These are phyloP conservation scores for Drepana falcataria DNA, from an alignment of 2,888 invertebrate genomes.

Conservation along the genomic window DNA sequence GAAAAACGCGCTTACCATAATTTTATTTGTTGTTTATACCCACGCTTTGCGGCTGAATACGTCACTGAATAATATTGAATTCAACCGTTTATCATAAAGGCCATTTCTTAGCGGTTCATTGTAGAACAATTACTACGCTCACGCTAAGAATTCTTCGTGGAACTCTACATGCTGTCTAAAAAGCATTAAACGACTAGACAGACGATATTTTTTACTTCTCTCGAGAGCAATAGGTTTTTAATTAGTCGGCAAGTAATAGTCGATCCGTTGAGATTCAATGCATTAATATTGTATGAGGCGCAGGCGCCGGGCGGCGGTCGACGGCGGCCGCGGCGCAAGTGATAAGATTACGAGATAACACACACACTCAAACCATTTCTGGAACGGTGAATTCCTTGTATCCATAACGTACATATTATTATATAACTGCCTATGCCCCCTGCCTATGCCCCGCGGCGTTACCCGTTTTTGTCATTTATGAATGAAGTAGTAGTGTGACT, in stretches of 20 bases:
- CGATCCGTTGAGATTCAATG: slow-evolving; percentile 24
- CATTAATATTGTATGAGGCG: slow-evolving; percentile 67
- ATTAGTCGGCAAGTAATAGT: slow-evolving; percentile 44
- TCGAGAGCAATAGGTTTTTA: slow-evolving; percentile 39
- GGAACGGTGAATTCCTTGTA: slow-evolving; percentile 1
- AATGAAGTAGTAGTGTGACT: no score
- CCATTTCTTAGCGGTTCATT: not conserved
- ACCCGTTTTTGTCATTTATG: no score
- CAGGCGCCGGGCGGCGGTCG: slow-evolving; percentile 38
- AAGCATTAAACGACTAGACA: slow-evolving; percentile 5
- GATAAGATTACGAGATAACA: slow-evolving; percentile 20
- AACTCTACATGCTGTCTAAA: not conserved
- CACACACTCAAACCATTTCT: slow-evolving; percentile 3
- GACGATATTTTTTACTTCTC: slow-evolving; percentile 26
- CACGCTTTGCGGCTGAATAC: no score
- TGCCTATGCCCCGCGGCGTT: no score
- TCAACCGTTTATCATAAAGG: not conserved
- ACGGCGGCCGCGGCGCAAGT: slow-evolving; percentile 16
- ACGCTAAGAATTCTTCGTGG: not conserved
- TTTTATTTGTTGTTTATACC: no score
- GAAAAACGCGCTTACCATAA: no score
- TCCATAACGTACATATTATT: not conserved
- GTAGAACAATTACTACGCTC: not conserved
- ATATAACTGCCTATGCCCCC: no score
- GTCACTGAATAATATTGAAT: not conserved